Evolutionary conservation across 1,140 invertebrate genomes (phyloP).

Genomic region (Phymastichus coffea): DNA sequence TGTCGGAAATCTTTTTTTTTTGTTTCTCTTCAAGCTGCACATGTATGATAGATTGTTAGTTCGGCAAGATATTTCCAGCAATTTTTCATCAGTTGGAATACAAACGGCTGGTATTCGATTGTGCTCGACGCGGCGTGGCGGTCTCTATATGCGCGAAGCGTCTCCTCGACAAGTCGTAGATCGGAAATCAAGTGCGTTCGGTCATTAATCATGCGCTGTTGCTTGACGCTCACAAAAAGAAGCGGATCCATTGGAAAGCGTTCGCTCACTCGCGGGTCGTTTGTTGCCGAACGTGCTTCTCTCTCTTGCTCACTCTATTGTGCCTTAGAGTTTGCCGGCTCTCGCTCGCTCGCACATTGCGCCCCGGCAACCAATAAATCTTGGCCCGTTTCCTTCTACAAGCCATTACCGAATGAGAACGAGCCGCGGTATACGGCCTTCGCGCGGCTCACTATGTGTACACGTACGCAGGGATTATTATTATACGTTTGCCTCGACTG

Average conservation of each 20-base stretch:
- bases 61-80: no score
- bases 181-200: constrained; percentile 56
- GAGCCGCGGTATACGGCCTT: background rate
- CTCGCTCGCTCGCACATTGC: constrained; percentile 37
- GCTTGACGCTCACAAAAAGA: constrained; percentile 38
- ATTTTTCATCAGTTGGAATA: no score
- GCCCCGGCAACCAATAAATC: constrained; percentile 50
- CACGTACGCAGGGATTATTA: background rate
- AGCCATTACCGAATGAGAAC: constrained; percentile 51
- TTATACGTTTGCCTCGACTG: background rate
- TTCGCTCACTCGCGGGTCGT: constrained; percentile 25
- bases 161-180: no score
- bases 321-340: constrained; percentile 48
- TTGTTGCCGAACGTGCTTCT: constrained; percentile 34
- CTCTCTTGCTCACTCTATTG: constrained; percentile 52
- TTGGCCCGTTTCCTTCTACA: constrained; percentile 51
- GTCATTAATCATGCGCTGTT: constrained; percentile 53
- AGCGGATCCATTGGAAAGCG: constrained; percentile 41
- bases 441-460: background rate
- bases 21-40: no score
- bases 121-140: no score
- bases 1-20: no score
- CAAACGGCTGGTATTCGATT: no score
- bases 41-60: no score
- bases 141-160: no score